Conservation (phyloP, 2,888 invertebrate genomes). For the Cheilosia grossa region DNA sequence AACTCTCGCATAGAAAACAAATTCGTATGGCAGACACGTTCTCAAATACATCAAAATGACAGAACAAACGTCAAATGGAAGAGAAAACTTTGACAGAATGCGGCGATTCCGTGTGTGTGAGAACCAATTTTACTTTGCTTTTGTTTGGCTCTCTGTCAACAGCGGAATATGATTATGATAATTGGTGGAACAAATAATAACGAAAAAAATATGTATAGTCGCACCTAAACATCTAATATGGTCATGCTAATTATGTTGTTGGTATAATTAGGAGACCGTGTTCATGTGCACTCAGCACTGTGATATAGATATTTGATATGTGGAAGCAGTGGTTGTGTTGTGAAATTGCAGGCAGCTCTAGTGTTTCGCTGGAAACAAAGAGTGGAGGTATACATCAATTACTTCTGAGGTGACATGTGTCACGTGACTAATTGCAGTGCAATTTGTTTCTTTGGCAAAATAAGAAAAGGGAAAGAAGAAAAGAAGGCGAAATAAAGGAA, state of each 20-base stretch:
- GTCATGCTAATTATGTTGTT: conserved; percentile 59
- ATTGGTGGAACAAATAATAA: conserved; percentile 2
- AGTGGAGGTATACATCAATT: conserved; percentile 40
- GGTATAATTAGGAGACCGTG: conserved; percentile 24
- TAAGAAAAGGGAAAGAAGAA: background rate
- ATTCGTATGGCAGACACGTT: conserved; percentile 9
- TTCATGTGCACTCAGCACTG: background rate
- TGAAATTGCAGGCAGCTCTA: background rate
- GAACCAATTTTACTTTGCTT: conserved; percentile 16
- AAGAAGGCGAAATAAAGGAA: background rate
- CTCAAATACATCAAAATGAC: conserved; percentile 14
- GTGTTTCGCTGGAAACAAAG: conserved; percentile 25
- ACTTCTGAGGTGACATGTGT: conserved; percentile 59
- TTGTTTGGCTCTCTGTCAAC: conserved; percentile 6
- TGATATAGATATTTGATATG: conserved; percentile 29
- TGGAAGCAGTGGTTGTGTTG: background rate
- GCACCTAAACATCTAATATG: conserved; percentile 41
- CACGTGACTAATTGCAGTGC: conserved; percentile 71
- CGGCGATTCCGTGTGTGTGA: conserved; percentile 12
- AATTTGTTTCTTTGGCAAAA: conserved; percentile 16
- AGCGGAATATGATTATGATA: conserved; percentile 40
- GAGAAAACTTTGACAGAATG: conserved; percentile 27
- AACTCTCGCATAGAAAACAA: conserved; percentile 1
- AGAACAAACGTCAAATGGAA: conserved; percentile 24
- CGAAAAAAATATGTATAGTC: conserved; percentile 5